Evolutionary conservation across 2,113 vertebrate genomes (phyloP), one percentile per base, ranked within the genome.

Genomic region (Nansenia antarctica): DNA sequence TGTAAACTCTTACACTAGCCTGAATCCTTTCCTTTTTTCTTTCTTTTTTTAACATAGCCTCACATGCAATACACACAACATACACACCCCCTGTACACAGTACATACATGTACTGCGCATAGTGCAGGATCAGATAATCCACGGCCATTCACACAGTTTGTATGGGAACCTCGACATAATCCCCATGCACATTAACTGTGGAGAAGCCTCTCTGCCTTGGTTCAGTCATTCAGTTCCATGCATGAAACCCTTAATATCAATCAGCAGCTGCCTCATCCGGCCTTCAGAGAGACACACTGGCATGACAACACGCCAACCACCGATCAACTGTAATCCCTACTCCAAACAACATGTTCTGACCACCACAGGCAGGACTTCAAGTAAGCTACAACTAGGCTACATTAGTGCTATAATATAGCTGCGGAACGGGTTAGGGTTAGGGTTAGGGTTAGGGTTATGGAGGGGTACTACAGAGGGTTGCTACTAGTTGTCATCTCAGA

Each of bases 51-150:
- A n/a, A n/a, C n/a, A n/a, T n/a, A n/a, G n/a, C n/a, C n/a, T n/a
- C n/a, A n/a, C n/a, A n/a, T n/a, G n/a, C n/a, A n/a, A n/a, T n/a
- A n/a, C n/a, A n/a, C n/a, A n/a, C n/a, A n/a, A n/a, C n/a, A n/a
- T n/a, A n/a, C n/a, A n/a, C n/a, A n/a, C n/a, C n/a, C 39, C 22
- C 22, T 54, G 22, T 54, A 54, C 1, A n/a, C n/a, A n/a, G 29
- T 26, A 37, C 77, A 49, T 34, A 15, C 60, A 62, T 64, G 76
- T 63, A 1, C 45, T 63, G 65, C 35, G 65, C 35, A 15, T 24
- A 86, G 68, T 81, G 58, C 62, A 39, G 85, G 77, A 84, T 80
- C 76, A 54, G 85, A 85, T 88, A 88, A 90, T 89, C 87, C 82
- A n/a, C 47, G 6, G 57, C 71, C 80, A 85, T 86, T 88, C 81